Evolutionary conservation across 2,113 vertebrate genomes (phyloP).

Genomic region (Sinosuthora webbiana): DNA sequence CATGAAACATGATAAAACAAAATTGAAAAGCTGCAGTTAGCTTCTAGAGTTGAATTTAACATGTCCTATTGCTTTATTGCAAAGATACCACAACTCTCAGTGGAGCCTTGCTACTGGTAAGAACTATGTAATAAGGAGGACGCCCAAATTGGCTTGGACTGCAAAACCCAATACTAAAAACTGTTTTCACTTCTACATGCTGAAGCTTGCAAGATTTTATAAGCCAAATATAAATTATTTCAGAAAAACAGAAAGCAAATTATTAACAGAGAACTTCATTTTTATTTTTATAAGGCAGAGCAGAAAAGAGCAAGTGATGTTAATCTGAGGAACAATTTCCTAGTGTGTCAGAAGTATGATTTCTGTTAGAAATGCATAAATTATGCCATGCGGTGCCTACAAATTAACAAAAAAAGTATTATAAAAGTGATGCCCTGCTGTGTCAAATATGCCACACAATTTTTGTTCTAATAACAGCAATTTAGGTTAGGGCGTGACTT

Average conservation of each 20-base stretch:
- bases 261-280: neutral
- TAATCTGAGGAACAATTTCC: neutral
- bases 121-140: neutral
- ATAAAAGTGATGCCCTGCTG: constrained; percentile 12
- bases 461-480: constrained; percentile 38
- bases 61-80: neutral
- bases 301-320: constrained; percentile 11
- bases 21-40: neutral
- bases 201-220: neutral
- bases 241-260: neutral
- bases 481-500: constrained; percentile 52
- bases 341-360: neutral
- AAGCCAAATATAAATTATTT: neutral
- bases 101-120: neutral
- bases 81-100: neutral
- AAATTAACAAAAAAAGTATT: constrained; percentile 16
- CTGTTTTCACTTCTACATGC: neutral
- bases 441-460: constrained; percentile 30
- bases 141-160: neutral
- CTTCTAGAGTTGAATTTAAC: neutral
- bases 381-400: neutral
- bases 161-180: neutral
- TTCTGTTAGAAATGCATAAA: constrained; percentile 17
- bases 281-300: neutral
- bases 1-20: neutral